Conservation (phyloP, 1,140 invertebrate species). For the Leptinotarsa defecta region DNA sequence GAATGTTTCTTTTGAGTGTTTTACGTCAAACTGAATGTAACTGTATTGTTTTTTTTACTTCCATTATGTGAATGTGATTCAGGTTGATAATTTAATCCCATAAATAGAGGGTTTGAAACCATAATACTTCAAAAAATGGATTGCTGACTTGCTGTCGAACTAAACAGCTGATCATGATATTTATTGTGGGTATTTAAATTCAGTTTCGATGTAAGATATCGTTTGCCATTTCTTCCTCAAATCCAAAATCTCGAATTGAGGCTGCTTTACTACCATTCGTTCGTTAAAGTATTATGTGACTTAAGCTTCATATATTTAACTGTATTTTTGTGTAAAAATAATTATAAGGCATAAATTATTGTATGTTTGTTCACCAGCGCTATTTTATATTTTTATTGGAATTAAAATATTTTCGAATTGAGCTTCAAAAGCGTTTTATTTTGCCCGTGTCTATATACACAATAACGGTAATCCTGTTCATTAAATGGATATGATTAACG, state of each 20-base stretch:
- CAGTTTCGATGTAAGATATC: no score
- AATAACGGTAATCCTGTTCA: not conserved
- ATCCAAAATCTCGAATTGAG: constrained; percentile 48
- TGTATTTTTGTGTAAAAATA: constrained; percentile 19
- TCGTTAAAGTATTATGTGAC: constrained; percentile 19
- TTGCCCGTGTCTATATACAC: not conserved
- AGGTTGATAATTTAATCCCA: no score
- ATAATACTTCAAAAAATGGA: no score
- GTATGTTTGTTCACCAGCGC: constrained; percentile 17
- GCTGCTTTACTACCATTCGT: constrained; percentile 33
- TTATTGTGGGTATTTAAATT: no score
- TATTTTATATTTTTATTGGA: constrained; percentile 19
- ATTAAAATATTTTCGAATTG: not conserved
- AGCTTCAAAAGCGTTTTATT: not conserved
- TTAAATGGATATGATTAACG: not conserved
- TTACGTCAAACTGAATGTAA: no score
- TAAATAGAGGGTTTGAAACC: no score
- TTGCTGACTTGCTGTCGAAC: no score
- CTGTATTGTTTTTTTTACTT: no score
- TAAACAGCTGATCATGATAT: no score
- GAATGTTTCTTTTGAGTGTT: no score
- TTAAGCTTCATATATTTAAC: not conserved
- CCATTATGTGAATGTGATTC: no score
- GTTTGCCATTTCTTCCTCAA: constrained; percentile 33
- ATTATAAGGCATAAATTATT: constrained; percentile 20